Percentiles rank a stretch among this genome's conserved stretches.
These are phyloP conservation scores for Poecilus cupreus DNA, from an alignment of 2,888 invertebrate genomes.

Conservation along the genomic window DNA sequence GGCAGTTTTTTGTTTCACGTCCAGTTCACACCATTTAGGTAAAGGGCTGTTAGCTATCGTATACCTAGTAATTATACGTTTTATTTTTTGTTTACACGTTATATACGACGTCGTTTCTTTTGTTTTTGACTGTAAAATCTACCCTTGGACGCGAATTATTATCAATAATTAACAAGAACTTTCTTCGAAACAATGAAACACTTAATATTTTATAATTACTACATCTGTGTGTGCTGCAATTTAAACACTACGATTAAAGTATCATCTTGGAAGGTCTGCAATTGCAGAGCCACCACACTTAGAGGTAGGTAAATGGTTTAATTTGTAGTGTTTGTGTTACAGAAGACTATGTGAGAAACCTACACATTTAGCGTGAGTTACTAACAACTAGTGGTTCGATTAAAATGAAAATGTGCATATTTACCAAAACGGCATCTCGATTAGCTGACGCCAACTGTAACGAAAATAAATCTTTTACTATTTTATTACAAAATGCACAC, in stretches of 20 bases:
- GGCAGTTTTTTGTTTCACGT: neutral
- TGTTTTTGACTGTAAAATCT: neutral
- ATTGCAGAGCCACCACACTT: too few relatives aligned
- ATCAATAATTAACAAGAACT: too few relatives aligned
- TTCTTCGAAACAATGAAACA: too few relatives aligned
- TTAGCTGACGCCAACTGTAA: slow-evolving; percentile 57
- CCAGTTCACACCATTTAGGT: neutral
- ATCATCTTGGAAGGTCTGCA: too few relatives aligned
- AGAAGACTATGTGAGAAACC: too few relatives aligned
- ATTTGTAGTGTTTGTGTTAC: neutral
- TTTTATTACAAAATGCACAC: slow-evolving; percentile 49
- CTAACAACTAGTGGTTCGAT: too few relatives aligned
- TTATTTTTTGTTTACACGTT: neutral
- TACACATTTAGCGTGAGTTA: too few relatives aligned
- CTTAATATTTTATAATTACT: too few relatives aligned
- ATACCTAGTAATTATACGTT: neutral
- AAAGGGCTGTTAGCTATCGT: neutral
- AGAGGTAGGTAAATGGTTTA: too few relatives aligned
- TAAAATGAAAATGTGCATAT: slow-evolving; percentile 57
- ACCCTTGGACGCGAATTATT: neutral
- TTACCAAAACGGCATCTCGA: slow-evolving; percentile 57
- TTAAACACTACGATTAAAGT: too few relatives aligned
- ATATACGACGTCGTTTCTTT: neutral
- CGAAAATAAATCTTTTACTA: slow-evolving; percentile 47
- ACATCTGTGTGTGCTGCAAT: too few relatives aligned